Conservation (phyloP, 2,797 vertebrate genomes). For the Poeciliopsis turneri region DNA sequence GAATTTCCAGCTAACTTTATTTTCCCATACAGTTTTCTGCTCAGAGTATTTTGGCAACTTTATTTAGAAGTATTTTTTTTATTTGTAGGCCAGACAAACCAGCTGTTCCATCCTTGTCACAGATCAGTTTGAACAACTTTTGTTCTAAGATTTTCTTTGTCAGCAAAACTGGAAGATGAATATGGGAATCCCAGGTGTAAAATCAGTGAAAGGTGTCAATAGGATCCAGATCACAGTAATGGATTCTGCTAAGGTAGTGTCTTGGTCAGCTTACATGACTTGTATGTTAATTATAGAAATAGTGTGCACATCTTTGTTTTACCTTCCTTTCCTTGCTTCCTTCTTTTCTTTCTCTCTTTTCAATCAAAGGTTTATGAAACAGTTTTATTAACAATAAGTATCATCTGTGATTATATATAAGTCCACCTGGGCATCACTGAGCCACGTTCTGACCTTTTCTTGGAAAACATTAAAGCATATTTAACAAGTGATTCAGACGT, state of each 20-base stretch:
- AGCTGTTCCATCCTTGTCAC: neutral
- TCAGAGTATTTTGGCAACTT: neutral
- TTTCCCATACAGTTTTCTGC: neutral
- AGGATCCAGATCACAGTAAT: neutral
- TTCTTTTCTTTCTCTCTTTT: neutral
- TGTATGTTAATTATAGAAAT: too few relatives aligned
- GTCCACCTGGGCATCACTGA: slow-evolving; percentile 43
- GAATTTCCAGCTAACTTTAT: neutral
- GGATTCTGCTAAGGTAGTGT: neutral
- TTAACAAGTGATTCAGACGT: slow-evolving; percentile 51
- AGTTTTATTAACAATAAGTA: neutral
- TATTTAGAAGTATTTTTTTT: neutral
- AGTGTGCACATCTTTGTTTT: neutral
- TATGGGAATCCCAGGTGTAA: neutral
- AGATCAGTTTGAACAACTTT: neutral
- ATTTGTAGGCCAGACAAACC: neutral
- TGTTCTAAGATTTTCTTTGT: neutral
- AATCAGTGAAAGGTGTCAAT: neutral
- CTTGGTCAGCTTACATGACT: neutral
- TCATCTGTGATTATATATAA: neutral
- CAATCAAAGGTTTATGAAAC: neutral
- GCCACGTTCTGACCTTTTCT: slow-evolving; percentile 41
- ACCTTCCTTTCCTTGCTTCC: neutral
- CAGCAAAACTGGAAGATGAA: neutral
- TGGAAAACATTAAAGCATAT: slow-evolving; percentile 53